A percentile compares a stretch with the other conserved stretches of the same genome.
phyloP scores from a whole-genome alignment of 2,888 invertebrate genomes.

The Pardosa pseudoannulata region DNA sequence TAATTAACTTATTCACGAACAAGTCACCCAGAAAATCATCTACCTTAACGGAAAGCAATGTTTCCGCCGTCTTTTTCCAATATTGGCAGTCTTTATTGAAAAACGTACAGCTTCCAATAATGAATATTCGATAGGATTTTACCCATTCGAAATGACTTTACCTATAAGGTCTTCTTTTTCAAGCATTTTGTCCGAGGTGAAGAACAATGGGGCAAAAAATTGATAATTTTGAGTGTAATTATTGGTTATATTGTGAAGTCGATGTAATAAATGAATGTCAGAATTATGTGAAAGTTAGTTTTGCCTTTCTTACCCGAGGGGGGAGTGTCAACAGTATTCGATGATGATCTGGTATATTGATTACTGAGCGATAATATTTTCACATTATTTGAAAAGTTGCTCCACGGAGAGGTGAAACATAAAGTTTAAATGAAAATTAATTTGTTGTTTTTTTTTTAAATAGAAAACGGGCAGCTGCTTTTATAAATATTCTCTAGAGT shows the following conservation, averaged over 20 bases:
- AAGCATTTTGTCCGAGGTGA: not conserved
- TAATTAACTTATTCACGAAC: conserved; percentile 62
- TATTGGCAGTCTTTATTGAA: conserved; percentile 66
- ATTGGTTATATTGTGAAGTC: conserved; percentile 48
- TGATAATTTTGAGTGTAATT: conserved; percentile 28
- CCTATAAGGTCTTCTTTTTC: conserved; percentile 69
- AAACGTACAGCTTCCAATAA: conserved; percentile 65
- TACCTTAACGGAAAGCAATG: conserved; percentile 61
- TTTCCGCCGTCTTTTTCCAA: conserved; percentile 24
- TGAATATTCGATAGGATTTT: conserved; percentile 69
- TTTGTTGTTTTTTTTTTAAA: too few species aligned
- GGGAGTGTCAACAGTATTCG: not conserved
- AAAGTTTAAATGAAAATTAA: too few species aligned
- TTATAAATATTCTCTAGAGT: too few species aligned
- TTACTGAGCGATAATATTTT: not conserved
- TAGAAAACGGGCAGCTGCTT: too few species aligned
- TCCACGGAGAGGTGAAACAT: too few species aligned
- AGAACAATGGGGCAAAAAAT: conserved; percentile 8
- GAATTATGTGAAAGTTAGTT: conserved; percentile 49
- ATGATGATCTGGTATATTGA: not conserved
- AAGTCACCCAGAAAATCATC: conserved; percentile 6
- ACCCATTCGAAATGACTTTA: conserved; percentile 63
- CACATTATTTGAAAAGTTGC: not conserved
- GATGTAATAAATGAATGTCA: conserved; percentile 56
- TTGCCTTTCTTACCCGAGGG: not conserved